These are phyloP conservation scores for Murina feae DNA, from an alignment of 2,113 vertebrate genomes.

Conservation along the genomic window DNA sequence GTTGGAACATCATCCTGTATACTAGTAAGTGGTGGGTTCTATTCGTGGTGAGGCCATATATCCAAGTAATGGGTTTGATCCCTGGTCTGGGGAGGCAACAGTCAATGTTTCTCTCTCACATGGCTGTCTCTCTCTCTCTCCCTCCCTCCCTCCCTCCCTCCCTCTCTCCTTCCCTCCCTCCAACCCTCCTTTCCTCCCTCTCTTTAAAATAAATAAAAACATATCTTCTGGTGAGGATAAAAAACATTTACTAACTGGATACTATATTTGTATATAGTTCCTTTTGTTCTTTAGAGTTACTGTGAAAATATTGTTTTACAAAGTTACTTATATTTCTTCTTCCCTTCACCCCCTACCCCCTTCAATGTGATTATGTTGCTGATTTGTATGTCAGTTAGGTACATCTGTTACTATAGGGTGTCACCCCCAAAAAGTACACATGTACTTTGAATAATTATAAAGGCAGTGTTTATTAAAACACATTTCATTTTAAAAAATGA, in stretches of 20 bases:
- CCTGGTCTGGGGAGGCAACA: not conserved
- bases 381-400: not conserved
- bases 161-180: not conserved
- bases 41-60: not conserved
- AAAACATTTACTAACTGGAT: not conserved
- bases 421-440: too few species aligned
- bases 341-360: rapidly evolving
- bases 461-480: too few species aligned
- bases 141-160: not conserved
- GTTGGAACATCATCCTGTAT: not conserved
- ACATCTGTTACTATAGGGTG: not conserved
- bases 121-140: not conserved
- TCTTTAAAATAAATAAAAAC: not conserved
- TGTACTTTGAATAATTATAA: too few species aligned
- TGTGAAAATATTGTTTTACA: not conserved
- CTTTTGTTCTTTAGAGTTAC: not conserved
- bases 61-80: not conserved
- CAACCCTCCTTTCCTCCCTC: not conserved
- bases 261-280: not conserved
- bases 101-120: not conserved
- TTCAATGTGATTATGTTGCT: not conserved
- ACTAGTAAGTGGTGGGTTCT: not conserved
- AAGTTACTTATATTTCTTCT: not conserved
- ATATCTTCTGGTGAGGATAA: not conserved
- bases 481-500: too few species aligned